Base-by-base conservation (phyloP, 2,888 invertebrate genomes). In the Spodoptera exigua region DNA sequence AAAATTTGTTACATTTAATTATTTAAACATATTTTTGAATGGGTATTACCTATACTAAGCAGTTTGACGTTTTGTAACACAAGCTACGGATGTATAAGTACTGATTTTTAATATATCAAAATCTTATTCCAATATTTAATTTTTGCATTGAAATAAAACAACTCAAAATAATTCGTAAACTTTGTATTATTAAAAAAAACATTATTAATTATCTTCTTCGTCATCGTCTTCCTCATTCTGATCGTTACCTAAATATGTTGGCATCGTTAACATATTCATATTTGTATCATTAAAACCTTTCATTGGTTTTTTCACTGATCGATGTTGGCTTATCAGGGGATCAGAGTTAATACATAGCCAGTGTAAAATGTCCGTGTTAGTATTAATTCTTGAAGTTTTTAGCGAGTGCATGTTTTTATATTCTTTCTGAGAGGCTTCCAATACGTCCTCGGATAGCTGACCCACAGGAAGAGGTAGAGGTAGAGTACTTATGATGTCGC, bases 311-410 rank as follows among this genome's bases (percentile, higher is more conserved):
- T 49, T 55, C 34, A 55, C 39, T 47, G 39, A 12, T 47, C 54
- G 48, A 48, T 34, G 18, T 47, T 55, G 27, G 47, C 47, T 55
- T 10, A 36, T 53, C 44, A 36, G 18, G 47, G 39, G 47, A 55
- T 55, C 54, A 32, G 54, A 47, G 39, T 44, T 44, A 53, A 53
- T 44, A 35, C 43, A 35, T 48, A 48, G 43, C 35, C 52, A 52
- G 43, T 52, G 43, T 54, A 47, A 52, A 52, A 35, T 43, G 32
- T 51, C 41, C 17, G 51, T 51, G 32, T 51, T 52, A 11, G 34
- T 54, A 39, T 47, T 47, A 40, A 39, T 46, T 35, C 39, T 40
- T 11, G 49, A 52, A 21, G 37, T 37, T 54, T 54, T 46, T 46
- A 27, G 18, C 13, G 37, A 45, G 36, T 54, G 45, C 37, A 39